A percentile compares a stretch with the other conserved stretches of the same genome.
Evolutionary conservation across 2,113 vertebrate species (phyloP).

Genomic region (Sander vitreus): DNA sequence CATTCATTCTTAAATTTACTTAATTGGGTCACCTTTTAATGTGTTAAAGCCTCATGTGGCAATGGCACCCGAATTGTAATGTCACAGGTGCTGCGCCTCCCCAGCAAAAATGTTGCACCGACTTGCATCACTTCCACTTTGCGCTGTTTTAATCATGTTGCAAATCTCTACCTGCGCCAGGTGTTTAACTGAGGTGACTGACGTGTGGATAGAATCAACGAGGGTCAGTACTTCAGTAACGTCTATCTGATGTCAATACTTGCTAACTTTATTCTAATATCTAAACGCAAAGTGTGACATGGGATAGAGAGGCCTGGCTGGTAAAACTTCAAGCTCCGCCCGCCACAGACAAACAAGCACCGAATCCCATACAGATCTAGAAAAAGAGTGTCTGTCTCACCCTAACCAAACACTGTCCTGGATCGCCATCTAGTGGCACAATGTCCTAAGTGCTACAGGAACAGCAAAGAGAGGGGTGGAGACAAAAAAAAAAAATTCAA

Average conservation of each 20-base stretch:
- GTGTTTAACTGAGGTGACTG: background rate
- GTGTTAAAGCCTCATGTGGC: background rate
- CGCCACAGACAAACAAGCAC: no score
- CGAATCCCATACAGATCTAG: no score
- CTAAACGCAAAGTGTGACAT: background rate
- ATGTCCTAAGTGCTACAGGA: background rate
- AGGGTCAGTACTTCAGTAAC: background rate
- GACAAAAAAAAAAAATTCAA: constrained; percentile 60
- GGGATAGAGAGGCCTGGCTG: background rate
- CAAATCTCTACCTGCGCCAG: background rate
- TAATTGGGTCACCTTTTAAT: background rate
- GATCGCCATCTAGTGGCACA: constrained; percentile 61
- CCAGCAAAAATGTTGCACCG: no score
- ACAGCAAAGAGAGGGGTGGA: constrained; percentile 67
- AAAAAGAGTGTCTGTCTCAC: background rate
- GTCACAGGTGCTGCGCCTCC: no score
- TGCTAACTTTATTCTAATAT: background rate
- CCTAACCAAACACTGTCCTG: background rate
- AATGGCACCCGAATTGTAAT: background rate
- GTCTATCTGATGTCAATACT: background rate
- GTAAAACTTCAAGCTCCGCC: background rate
- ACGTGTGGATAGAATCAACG: background rate
- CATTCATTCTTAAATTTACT: background rate
- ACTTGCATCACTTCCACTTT: background rate
- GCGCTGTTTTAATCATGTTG: background rate